A percentile compares a stretch with the other conserved stretches of the same genome.
Evolutionary conservation across 2,797 vertebrate genomes (phyloP).

Genomic region (Danio kyathit): DNA sequence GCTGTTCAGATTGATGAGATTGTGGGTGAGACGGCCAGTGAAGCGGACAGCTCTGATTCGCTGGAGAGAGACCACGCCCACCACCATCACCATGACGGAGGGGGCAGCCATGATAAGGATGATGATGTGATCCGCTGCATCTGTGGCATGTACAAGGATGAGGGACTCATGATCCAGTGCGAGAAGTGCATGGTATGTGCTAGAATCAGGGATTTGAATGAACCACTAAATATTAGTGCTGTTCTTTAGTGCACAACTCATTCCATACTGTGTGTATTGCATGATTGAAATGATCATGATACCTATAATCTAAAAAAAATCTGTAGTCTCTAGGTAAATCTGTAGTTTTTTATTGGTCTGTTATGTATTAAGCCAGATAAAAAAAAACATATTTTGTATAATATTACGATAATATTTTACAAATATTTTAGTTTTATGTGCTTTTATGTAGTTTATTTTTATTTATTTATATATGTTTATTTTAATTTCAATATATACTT

Average conservation of each 20-base stretch:
- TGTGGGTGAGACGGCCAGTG: slow-evolving; percentile 94
- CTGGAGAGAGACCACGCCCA: slow-evolving; percentile 88
- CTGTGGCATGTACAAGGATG: slow-evolving; percentile 97
- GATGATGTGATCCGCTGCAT: slow-evolving; percentile 98
- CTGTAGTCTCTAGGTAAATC: no score
- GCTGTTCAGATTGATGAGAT: slow-evolving; percentile 97
- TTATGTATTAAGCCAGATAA: no score
- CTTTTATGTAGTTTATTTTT: no score
- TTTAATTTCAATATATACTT: no score
- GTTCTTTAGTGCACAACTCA: neutral
- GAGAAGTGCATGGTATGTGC: slow-evolving; percentile 95
- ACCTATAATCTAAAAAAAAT: neutral
- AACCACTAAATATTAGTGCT: neutral
- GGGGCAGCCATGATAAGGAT: slow-evolving; percentile 85
- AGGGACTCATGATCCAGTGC: slow-evolving; percentile 98
- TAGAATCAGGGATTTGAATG: neutral
- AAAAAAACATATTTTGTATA: no score
- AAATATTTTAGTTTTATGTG: no score
- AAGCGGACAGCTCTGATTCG: slow-evolving; percentile 96
- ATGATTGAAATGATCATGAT: neutral
- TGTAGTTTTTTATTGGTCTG: no score
- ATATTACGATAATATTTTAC: no score
- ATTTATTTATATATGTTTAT: no score
- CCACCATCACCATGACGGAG: slow-evolving; percentile 82
- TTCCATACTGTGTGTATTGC: neutral